Conservation (phyloP, 2,113 vertebrate genomes). For the Cyprinodon variegatus region DNA sequence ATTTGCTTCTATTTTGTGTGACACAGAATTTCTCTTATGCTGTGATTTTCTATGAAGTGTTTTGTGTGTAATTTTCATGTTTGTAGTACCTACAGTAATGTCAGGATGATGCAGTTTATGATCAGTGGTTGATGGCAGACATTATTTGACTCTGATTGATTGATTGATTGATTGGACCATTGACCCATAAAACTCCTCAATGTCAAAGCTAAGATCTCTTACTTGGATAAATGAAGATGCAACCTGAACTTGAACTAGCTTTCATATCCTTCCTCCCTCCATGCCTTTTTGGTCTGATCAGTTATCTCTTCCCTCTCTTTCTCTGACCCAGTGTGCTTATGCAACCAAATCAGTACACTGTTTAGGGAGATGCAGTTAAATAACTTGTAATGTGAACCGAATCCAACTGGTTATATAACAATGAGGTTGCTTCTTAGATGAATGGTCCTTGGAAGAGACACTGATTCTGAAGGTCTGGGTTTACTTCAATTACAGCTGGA, state of each 20-base stretch:
- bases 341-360: conserved; percentile 73
- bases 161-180: background rate
- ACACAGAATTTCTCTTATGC: too few relatives aligned
- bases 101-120: background rate
- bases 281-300: background rate
- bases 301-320: conserved; percentile 8
- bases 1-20: too few relatives aligned
- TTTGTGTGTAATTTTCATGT: too few relatives aligned
- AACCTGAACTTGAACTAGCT: background rate
- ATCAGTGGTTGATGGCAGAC: background rate
- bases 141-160: background rate
- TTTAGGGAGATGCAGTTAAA: conserved; percentile 76
- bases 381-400: conserved; percentile 72
- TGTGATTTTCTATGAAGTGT: too few relatives aligned
- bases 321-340: conserved; percentile 52
- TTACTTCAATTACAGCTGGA: conserved; percentile 84
- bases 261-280: background rate
- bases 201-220: conserved; percentile 19
- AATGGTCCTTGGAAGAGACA: conserved; percentile 75
- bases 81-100: background rate
- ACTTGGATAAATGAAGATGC: conserved; percentile 28
- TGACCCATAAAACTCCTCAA: background rate
- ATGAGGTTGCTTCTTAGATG: conserved; percentile 74
- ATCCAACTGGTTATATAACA: conserved; percentile 77
- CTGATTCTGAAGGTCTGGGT: conserved; percentile 84